Evolutionary conservation across 2,888 invertebrate species (phyloP).

Genomic region (Yponomeuta plumbellus): DNA sequence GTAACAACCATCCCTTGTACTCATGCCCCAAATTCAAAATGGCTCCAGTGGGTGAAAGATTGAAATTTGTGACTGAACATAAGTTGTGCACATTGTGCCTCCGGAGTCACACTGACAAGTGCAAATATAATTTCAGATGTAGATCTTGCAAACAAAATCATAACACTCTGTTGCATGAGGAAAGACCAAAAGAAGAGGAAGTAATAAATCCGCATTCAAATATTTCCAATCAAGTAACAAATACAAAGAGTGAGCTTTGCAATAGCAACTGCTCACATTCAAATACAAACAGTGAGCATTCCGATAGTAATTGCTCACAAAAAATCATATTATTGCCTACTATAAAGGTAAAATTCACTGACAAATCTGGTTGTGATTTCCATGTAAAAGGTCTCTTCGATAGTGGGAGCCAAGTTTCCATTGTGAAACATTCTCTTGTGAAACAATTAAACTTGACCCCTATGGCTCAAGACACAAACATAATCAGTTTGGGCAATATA

Average conservation of each 20-base stretch:
- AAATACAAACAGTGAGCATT: slow-evolving; percentile 2
- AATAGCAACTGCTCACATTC: slow-evolving; percentile 3
- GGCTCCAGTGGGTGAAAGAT: background rate
- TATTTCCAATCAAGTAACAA: too few species aligned
- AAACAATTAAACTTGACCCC: slow-evolving; percentile 11
- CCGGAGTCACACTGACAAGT: background rate
- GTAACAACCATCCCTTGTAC: background rate
- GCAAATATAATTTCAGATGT: slow-evolving; percentile 22
- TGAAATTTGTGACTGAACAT: slow-evolving; percentile 4
- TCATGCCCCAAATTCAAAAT: slow-evolving; percentile 13
- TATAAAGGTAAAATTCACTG: slow-evolving; percentile 17
- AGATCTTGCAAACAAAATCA: slow-evolving; percentile 23
- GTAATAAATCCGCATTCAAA: too few species aligned
- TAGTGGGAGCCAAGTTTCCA: slow-evolving; percentile 19
- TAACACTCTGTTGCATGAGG: slow-evolving; percentile 9
- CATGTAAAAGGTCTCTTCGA: slow-evolving; percentile 23
- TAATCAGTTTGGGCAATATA: slow-evolving; percentile 21
- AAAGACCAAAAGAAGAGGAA: too few species aligned
- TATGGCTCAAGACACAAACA: slow-evolving; percentile 13
- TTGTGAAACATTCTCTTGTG: slow-evolving; percentile 18
- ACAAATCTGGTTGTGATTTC: slow-evolving; percentile 17
- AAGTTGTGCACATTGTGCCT: slow-evolving; percentile 13
- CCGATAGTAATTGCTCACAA: slow-evolving; percentile 4
- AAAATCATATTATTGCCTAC: slow-evolving; percentile 12
- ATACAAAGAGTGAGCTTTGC: too few species aligned